Conservation (phyloP, 2,113 vertebrate species). For the Urocolius indicus region DNA sequence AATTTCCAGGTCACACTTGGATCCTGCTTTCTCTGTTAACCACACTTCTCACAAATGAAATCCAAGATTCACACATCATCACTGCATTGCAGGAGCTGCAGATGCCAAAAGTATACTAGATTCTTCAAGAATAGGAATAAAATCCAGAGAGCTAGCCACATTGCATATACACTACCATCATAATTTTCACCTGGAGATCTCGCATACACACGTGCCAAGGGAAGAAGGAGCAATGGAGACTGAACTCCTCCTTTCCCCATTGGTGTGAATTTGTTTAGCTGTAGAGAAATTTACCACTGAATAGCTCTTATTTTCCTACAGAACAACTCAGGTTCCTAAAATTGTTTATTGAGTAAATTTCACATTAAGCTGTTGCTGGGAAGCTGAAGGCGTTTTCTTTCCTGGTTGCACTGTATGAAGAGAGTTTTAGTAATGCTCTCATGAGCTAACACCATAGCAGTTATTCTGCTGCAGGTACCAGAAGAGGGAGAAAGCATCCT, state of each 20-base stretch:
- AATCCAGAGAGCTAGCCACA: background rate
- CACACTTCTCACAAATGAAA: background rate
- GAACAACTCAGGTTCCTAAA: background rate
- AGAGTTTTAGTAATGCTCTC: background rate
- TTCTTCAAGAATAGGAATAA: background rate
- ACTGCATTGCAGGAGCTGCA: background rate
- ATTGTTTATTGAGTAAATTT: background rate
- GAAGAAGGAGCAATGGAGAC: background rate
- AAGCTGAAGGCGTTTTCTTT: background rate
- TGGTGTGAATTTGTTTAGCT: background rate
- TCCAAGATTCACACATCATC: constrained; percentile 4
- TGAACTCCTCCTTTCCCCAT: background rate
- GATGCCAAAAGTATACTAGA: background rate
- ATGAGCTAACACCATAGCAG: background rate
- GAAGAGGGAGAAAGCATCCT: background rate
- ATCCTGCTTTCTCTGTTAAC: background rate
- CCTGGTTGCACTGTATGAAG: background rate
- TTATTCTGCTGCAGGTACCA: background rate
- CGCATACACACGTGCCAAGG: background rate
- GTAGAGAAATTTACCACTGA: background rate
- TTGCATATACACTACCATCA: background rate
- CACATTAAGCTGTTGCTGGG: background rate
- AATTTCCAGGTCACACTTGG: background rate
- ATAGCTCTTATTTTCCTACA: background rate
- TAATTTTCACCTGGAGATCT: background rate